phyloP scores from a whole-genome alignment of 1,140 invertebrate species.

The Drosophila grimshawi region DNA sequence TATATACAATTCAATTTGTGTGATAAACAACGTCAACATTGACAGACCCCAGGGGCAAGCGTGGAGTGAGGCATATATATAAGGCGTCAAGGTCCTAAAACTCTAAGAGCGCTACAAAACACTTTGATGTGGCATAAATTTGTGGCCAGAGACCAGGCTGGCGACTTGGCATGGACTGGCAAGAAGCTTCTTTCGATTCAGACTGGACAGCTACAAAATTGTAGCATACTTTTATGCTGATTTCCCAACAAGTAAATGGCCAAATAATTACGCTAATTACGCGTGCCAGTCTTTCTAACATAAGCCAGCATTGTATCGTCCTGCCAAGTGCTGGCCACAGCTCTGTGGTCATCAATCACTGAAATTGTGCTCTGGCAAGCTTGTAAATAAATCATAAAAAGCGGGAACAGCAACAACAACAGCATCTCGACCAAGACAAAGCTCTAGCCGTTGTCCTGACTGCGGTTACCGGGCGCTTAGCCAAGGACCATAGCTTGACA shows the following conservation, averaged over 20 bases:
- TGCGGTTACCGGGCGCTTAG: constrained; percentile 46
- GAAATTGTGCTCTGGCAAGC: constrained; percentile 50
- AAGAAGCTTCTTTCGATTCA: constrained; percentile 20
- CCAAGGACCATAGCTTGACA: constrained; percentile 19
- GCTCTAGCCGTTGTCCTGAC: constrained; percentile 44
- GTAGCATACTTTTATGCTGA: constrained; percentile 36
- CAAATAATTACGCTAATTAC: constrained; percentile 78
- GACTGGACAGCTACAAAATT: constrained; percentile 17
- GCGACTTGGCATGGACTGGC: neutral
- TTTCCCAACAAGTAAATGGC: constrained; percentile 44
- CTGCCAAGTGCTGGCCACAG: constrained; percentile 20
- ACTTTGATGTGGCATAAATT: constrained; percentile 61
- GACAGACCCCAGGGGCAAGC: constrained; percentile 48
- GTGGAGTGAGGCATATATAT: constrained; percentile 4
- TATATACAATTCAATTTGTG: constrained; percentile 77
- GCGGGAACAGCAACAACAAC: constrained; percentile 31
- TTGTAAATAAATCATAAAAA: constrained; percentile 77
- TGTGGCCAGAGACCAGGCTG: neutral
- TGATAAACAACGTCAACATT: constrained; percentile 67
- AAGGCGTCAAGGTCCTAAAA: constrained; percentile 7
- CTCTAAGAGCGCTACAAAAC: constrained; percentile 44
- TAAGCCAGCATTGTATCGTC: constrained; percentile 4
- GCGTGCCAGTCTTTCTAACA: constrained; percentile 61
- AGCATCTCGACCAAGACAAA: neutral
- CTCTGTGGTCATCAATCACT: constrained; percentile 69